A percentile compares a stretch with the other conserved stretches of the same genome.
Evolutionary conservation across 2,797 vertebrate genomes (phyloP).

Genomic region (Urophycis tenuis): DNA sequence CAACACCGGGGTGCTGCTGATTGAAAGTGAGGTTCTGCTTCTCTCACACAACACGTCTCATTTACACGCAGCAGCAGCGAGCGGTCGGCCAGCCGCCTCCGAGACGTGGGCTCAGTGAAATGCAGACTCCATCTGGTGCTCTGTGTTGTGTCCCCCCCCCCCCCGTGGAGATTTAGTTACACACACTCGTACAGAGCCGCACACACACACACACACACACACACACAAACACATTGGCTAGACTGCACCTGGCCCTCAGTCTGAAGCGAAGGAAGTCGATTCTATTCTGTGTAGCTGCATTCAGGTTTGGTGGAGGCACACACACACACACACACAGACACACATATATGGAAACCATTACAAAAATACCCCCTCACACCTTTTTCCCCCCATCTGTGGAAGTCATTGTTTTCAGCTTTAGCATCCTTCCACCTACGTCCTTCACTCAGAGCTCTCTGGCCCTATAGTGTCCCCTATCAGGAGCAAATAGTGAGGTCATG

Average conservation of each 20-base stretch:
- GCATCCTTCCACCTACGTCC: not conserved
- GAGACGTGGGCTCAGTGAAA: not conserved
- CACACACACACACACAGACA: slow-evolving; percentile 1
- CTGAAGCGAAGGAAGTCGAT: slow-evolving; percentile 36
- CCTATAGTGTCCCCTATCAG: not conserved
- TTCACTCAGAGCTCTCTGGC: not conserved
- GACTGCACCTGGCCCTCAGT: slow-evolving; percentile 32
- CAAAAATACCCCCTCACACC: not conserved
- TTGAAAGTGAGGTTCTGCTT: slow-evolving; percentile 15
- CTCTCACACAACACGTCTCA: not conserved
- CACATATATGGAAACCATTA: slow-evolving; percentile 14
- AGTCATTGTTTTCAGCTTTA: slow-evolving; percentile 1
- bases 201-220: slow-evolving; percentile 10
- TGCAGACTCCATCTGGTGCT: slow-evolving; percentile 9
- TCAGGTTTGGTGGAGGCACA: slow-evolving; percentile 15
- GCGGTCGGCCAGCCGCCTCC: not conserved
- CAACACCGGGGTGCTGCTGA: not conserved
- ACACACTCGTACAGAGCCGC: not conserved
- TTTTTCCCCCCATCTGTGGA: slow-evolving; percentile 6
- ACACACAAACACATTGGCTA: slow-evolving; percentile 24
- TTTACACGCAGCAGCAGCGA: not conserved
- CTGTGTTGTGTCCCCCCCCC: not conserved
- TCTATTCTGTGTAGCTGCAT: slow-evolving; percentile 26
- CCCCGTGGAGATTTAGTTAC: slow-evolving; percentile 9
- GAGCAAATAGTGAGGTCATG: not conserved